Conservation (phyloP, 2,113 vertebrate species). For the Aviceda subcristata region DNA sequence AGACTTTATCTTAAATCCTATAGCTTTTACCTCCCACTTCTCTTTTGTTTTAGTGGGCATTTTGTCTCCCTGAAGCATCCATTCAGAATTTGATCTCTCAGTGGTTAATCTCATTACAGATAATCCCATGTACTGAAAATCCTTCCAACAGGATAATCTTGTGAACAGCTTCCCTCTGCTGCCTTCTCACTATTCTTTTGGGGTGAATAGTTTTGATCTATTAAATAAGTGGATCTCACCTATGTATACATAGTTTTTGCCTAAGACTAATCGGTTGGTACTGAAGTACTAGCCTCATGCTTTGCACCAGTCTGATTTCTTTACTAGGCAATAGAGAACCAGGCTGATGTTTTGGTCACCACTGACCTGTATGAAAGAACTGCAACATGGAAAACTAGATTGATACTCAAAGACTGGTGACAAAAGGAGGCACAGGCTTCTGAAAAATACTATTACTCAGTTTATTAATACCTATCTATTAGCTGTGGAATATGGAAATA, state of each 20-base stretch:
- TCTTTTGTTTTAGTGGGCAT: slow-evolving; percentile 55
- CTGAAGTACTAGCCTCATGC: not conserved
- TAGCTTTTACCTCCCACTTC: slow-evolving; percentile 22
- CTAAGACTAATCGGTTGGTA: not conserved
- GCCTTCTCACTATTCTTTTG: slow-evolving; percentile 14
- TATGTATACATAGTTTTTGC: not conserved
- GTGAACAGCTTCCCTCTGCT: slow-evolving; percentile 22
- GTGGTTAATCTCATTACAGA: slow-evolving; percentile 64
- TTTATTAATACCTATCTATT: not conserved
- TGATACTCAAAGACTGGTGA: not conserved
- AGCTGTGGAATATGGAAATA: not conserved
- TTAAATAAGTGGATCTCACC: slow-evolving; percentile 8
- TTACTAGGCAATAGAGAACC: not conserved
- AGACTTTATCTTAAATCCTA: slow-evolving; percentile 1
- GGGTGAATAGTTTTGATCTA: slow-evolving; percentile 9
- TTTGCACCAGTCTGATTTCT: not conserved
- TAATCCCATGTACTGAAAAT: slow-evolving; percentile 60
- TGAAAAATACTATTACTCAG: not conserved
- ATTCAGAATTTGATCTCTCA: slow-evolving; percentile 52
- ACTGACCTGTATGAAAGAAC: not conserved
- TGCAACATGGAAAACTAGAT: not conserved
- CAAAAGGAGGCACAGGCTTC: not conserved
- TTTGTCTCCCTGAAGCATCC: slow-evolving; percentile 27
- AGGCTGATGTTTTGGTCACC: not conserved
- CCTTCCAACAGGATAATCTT: slow-evolving; percentile 54